phyloP scores from a whole-genome alignment of 1,140 invertebrate species.

The Drosophila novamexicana region DNA sequence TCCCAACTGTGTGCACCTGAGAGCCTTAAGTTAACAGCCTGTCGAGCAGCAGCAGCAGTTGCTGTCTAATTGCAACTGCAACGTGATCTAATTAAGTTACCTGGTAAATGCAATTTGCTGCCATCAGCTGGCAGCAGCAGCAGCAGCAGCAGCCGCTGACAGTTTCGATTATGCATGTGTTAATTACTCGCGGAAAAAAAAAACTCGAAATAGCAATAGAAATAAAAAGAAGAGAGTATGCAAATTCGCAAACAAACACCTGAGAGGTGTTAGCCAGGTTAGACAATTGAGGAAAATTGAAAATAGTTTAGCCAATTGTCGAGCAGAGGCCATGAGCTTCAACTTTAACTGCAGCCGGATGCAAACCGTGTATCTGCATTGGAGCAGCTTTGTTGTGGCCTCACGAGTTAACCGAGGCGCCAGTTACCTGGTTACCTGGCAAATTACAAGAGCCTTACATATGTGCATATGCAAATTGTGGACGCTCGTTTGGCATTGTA shows the following conservation, averaged over 20 bases:
- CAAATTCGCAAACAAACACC: not conserved
- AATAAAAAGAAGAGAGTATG: not conserved
- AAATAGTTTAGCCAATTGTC: constrained; percentile 33
- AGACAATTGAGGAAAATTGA: constrained; percentile 39
- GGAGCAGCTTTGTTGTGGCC: constrained; percentile 10
- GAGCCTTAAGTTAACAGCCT: not conserved
- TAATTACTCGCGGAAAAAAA: constrained; percentile 23
- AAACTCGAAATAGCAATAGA: not conserved
- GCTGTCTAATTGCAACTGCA: constrained; percentile 71
- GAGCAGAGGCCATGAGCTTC: constrained; percentile 3
- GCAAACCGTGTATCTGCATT: not conserved
- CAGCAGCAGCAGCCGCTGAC: constrained; percentile 16
- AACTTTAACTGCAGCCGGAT: constrained; percentile 6
- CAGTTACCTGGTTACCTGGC: constrained; percentile 27
- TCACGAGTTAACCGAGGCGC: constrained; percentile 7
- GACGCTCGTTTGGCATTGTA: constrained; percentile 48
- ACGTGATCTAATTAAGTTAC: constrained; percentile 73
- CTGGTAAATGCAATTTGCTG: constrained; percentile 68
- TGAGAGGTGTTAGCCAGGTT: not conserved
- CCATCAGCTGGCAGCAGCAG: constrained; percentile 43
- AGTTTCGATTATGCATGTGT: constrained; percentile 40
- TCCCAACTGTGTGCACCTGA: no score
- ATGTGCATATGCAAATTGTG: constrained; percentile 53
- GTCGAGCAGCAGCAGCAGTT: not conserved
- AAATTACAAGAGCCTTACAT: constrained; percentile 33